phyloP scores from a whole-genome alignment of 2,888 invertebrate genomes.

The Octodonta nipae region DNA sequence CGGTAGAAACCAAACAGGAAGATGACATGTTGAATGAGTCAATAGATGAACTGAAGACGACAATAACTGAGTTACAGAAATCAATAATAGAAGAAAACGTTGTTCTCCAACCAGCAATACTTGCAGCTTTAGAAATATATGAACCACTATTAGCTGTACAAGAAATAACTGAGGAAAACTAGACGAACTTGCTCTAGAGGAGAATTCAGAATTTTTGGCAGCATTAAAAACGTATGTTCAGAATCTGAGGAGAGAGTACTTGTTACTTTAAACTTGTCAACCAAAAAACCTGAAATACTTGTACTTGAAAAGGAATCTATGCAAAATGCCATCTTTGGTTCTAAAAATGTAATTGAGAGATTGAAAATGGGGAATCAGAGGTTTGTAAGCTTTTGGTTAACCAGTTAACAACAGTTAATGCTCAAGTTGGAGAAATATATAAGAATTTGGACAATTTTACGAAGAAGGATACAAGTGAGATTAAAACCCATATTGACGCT shows the following conservation, averaged over 20 bases:
- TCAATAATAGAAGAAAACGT: conserved; percentile 14
- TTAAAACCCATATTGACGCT: no score
- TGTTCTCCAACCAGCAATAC: conserved; percentile 11
- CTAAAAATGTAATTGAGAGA: conserved; percentile 11
- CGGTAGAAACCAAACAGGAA: background rate
- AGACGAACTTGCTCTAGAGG: conserved; percentile 6
- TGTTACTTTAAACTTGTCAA: conserved; percentile 4
- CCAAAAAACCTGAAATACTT: conserved; percentile 15
- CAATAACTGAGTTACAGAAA: conserved; percentile 13
- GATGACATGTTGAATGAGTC: conserved; percentile 10
- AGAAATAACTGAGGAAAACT: conserved; percentile 7
- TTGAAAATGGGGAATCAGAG: no score
- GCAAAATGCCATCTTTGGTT: conserved; percentile 11
- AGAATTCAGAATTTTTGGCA: conserved; percentile 7
- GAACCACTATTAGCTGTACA: conserved; percentile 13
- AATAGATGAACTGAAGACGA: conserved; percentile 12
- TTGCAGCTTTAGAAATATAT: conserved; percentile 15
- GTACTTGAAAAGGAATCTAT: conserved; percentile 13
- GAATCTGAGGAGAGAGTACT: conserved; percentile 10
- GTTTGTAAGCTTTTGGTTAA: no score
- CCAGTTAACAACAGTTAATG: no score
- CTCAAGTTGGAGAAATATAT: no score
- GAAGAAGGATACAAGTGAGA: no score
- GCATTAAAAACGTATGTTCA: conserved; percentile 12
- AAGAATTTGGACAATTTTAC: no score